Percentiles rank a stretch among this genome's conserved stretches.
Evolutionary conservation across 2,797 vertebrate species (phyloP).

Genomic region (Balearica regulorum): DNA sequence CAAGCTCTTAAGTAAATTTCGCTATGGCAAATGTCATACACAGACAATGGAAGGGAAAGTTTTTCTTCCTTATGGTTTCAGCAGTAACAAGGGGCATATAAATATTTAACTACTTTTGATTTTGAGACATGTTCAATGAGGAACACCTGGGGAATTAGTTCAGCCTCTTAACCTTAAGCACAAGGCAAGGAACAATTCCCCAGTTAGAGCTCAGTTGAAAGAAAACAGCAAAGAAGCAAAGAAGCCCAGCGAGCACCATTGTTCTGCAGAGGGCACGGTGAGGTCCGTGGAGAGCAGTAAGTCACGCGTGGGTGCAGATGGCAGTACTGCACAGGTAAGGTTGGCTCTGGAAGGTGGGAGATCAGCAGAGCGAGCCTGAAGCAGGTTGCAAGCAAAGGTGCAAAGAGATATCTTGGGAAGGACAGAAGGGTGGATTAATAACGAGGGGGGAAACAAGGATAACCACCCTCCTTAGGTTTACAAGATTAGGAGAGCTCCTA

Average conservation of each 20-base stretch:
- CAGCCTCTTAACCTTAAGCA: neutral
- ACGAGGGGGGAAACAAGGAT: neutral
- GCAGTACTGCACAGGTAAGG: fast-evolving
- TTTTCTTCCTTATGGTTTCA: neutral
- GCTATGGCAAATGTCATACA: neutral
- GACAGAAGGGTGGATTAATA: neutral
- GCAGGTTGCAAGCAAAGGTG: neutral
- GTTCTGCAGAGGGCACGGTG: neutral
- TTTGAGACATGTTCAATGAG: neutral
- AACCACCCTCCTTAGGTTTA: neutral
- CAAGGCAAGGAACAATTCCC: neutral
- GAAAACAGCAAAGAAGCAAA: neutral
- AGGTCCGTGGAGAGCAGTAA: neutral
- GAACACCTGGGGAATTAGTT: neutral
- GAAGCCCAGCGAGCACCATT: neutral
- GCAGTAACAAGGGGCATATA: neutral
- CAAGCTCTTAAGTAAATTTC: neutral
- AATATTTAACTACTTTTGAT: neutral
- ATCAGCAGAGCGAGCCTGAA: neutral
- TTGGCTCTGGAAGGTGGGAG: neutral
- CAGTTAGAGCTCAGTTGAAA: neutral
- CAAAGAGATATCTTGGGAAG: neutral
- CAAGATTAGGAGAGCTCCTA: neutral
- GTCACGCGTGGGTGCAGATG: fast-evolving
- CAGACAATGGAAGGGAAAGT: neutral